Evolutionary conservation across 1,140 invertebrate species (phyloP).

Genomic region (Coptotermes formosanus): DNA sequence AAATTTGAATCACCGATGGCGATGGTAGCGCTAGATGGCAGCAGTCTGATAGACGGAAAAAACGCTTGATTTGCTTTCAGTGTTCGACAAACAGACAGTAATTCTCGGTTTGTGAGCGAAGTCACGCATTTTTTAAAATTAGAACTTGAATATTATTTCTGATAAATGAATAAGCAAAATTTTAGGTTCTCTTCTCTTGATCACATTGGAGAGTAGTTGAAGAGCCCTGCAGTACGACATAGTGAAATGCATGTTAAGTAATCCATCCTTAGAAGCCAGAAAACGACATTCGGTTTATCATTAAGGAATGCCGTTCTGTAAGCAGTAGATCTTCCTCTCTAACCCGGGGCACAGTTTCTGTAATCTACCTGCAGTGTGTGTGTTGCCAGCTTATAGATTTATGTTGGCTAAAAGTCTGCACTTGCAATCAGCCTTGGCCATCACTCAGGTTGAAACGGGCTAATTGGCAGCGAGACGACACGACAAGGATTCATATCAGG

Average conservation of each 20-base stretch:
- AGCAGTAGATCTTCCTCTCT: neutral
- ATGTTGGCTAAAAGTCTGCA: neutral
- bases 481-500: constrained; percentile 30
- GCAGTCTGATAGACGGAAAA: too few relatives aligned
- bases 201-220: neutral
- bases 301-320: neutral
- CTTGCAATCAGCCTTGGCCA: neutral
- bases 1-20: too few relatives aligned
- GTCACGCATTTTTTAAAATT: too few relatives aligned
- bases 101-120: too few relatives aligned
- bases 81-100: too few relatives aligned
- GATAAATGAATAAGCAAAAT: too few relatives aligned
- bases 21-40: too few relatives aligned
- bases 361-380: neutral
- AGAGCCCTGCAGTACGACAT: neutral
- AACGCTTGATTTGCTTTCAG: too few relatives aligned
- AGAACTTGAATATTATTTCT: too few relatives aligned
- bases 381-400: neutral
- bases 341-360: neutral
- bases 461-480: constrained; percentile 26
- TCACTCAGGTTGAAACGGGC: constrained; percentile 24
- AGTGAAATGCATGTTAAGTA: neutral
- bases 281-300: neutral
- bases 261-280: neutral
- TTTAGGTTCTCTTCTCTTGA: neutral